Conservation (phyloP, 1,140 invertebrate species). For the Drosophila ficusphila region DNA sequence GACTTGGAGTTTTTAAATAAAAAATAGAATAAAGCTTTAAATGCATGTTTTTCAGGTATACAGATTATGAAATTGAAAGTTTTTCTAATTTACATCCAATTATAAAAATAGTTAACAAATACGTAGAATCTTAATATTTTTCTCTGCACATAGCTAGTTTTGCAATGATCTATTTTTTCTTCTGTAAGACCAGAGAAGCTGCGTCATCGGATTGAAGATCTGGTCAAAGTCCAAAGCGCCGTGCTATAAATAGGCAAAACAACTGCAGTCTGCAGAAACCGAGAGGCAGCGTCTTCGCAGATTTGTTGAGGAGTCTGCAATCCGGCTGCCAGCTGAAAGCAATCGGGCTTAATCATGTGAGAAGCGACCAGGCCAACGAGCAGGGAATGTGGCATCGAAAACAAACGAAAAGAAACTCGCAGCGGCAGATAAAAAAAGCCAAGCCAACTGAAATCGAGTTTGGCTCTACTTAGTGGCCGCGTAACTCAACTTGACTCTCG, state of each 20-base stretch:
- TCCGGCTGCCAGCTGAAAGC: constrained; percentile 63
- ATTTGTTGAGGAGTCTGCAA: constrained; percentile 16
- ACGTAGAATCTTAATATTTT: not conserved
- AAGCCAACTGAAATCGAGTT: constrained; percentile 64
- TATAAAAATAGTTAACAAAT: too few species aligned
- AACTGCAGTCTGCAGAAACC: constrained; percentile 38
- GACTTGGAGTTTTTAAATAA: not conserved
- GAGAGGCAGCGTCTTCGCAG: constrained; percentile 30
- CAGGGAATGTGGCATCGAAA: constrained; percentile 53
- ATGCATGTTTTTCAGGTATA: too few species aligned
- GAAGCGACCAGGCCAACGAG: constrained; percentile 51
- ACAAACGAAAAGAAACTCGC: constrained; percentile 57
- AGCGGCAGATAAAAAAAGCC: constrained; percentile 14
- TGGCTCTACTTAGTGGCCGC: constrained; percentile 43
- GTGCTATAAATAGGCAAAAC: constrained; percentile 73
- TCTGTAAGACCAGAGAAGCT: constrained; percentile 44
- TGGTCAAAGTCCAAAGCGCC: constrained; percentile 67
- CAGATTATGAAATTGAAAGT: too few species aligned
- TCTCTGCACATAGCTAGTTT: not conserved
- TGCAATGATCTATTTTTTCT: not conserved
- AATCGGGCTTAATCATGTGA: constrained; percentile 83
- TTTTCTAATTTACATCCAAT: too few species aligned
- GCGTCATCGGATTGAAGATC: constrained; percentile 58
- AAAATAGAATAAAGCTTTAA: too few species aligned
- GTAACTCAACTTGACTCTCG: constrained; percentile 23